Evolutionary conservation across 92 coral and sea anemone species (phyloP).

Genomic region (Zoanthus gigantus): DNA sequence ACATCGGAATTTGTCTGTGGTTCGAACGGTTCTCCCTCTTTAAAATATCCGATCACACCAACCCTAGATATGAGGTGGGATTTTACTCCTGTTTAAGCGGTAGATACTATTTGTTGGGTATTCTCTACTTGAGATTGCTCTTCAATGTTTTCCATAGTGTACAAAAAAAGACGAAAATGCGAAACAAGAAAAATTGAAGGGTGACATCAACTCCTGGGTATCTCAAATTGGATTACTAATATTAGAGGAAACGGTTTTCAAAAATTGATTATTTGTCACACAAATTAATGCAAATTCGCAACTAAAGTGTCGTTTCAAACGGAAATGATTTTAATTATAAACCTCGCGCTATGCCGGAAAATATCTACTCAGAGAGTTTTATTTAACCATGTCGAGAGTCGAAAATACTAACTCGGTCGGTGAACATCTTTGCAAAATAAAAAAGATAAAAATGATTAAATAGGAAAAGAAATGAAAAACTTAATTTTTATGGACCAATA

Average conservation of each 20-base stretch:
- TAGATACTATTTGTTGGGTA: neutral
- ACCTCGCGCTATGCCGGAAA: neutral
- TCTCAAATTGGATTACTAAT: neutral
- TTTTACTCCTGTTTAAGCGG: neutral
- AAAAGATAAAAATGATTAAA: neutral
- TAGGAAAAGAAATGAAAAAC: too few species aligned
- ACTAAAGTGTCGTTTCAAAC: neutral
- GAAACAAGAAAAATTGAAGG: neutral
- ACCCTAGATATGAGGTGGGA: neutral
- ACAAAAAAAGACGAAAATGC: neutral
- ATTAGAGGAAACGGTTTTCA: neutral
- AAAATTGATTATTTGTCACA: neutral
- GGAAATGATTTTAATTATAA: neutral
- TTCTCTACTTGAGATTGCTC: neutral
- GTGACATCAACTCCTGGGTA: neutral
- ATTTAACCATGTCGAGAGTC: neutral
- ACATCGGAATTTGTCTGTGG: neutral
- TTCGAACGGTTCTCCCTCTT: neutral
- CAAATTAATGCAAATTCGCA: neutral
- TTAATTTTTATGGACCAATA: neutral
- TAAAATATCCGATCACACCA: neutral
- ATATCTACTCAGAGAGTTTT: neutral
- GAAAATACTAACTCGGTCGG: neutral
- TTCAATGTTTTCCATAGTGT: neutral
- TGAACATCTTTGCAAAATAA: neutral